phyloP scores from a whole-genome alignment of 2,888 invertebrate species.

The Zygaena filipendulae region DNA sequence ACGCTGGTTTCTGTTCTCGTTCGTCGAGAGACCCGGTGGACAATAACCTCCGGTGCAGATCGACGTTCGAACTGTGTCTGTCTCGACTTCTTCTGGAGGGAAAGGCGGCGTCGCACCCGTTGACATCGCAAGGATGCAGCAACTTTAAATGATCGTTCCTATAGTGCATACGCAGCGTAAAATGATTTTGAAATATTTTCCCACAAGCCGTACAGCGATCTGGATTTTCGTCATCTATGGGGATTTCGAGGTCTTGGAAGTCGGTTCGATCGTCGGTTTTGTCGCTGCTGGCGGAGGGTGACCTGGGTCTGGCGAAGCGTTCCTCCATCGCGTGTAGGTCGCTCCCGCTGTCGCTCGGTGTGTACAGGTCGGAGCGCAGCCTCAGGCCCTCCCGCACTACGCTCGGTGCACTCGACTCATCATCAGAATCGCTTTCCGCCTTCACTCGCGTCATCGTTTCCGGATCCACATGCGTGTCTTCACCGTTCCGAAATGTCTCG shows the following conservation, averaged over 20 bases:
- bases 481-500: constrained; percentile 58
- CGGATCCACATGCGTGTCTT: constrained; percentile 47
- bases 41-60: constrained; percentile 58
- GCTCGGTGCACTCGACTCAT: constrained; percentile 58
- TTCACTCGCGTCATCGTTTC: constrained; percentile 49
- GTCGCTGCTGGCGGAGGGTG: constrained; percentile 56
- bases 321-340: constrained; percentile 62
- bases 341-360: constrained; percentile 64
- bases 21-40: constrained; percentile 59
- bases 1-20: constrained; percentile 61
- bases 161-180: constrained; percentile 90
- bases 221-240: constrained; percentile 89
- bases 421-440: constrained; percentile 63
- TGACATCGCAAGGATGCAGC: constrained; percentile 90
- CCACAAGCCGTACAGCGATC: constrained; percentile 87
- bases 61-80: constrained; percentile 70
- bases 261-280: constrained; percentile 48
- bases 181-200: constrained; percentile 91
- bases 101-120: constrained; percentile 91
- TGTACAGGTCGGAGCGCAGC: constrained; percentile 52
- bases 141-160: constrained; percentile 91
- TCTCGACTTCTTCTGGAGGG: constrained; percentile 81
- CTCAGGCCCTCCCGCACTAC: constrained; percentile 57
- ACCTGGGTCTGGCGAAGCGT: constrained; percentile 60
- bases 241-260: constrained; percentile 75